Conservation (phyloP, 2,113 vertebrate genomes). For the Seriola rivoliana region DNA sequence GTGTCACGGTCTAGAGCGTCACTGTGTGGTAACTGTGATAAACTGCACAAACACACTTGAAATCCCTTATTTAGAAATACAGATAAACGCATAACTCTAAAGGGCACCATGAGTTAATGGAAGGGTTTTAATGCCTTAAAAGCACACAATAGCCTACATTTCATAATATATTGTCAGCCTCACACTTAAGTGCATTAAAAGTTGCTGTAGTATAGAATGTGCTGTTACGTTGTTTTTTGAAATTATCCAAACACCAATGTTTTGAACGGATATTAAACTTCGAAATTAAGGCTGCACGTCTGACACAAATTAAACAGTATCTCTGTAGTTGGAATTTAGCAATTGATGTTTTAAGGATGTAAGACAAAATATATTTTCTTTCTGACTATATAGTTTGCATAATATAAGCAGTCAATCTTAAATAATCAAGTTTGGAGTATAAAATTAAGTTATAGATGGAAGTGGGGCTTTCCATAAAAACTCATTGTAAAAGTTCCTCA, state of each 20-base stretch:
- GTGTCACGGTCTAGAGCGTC: conserved; percentile 68
- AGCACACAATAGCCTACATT: neutral
- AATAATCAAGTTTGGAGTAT: too few relatives aligned
- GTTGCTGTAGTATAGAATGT: too few relatives aligned
- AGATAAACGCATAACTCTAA: neutral
- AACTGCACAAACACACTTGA: conserved; percentile 25
- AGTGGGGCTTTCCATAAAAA: too few relatives aligned
- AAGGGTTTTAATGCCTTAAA: neutral
- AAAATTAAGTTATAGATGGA: too few relatives aligned
- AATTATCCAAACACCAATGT: too few relatives aligned
- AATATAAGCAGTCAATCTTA: too few relatives aligned
- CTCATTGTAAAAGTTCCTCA: neutral
- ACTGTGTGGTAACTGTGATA: conserved; percentile 51
- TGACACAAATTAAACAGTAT: neutral
- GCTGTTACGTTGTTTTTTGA: too few relatives aligned
- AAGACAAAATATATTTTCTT: too few relatives aligned
- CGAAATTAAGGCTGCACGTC: neutral
- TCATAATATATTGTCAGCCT: neutral
- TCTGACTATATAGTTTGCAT: too few relatives aligned
- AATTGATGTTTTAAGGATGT: neutral
- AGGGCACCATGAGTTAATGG: rapidly evolving
- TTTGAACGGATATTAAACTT: neutral
- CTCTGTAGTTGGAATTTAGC: neutral
- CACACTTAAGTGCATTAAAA: too few relatives aligned
- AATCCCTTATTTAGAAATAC: neutral